phyloP scores from a whole-genome alignment of 2,113 vertebrate genomes.

The Vireo altiloquus region DNA sequence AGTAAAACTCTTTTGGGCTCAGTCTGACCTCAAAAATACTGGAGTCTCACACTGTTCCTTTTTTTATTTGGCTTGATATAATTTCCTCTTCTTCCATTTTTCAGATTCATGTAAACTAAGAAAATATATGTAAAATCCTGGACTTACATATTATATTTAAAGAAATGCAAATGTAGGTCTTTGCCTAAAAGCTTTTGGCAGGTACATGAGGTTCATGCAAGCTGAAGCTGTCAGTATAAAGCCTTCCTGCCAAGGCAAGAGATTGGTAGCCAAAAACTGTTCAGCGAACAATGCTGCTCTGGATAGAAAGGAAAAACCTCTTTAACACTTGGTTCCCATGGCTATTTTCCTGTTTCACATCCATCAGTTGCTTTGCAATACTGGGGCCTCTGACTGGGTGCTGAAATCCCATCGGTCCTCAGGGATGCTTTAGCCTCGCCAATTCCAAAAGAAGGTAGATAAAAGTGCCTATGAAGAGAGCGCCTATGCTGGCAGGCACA shows the following conservation, averaged over 20 bases:
- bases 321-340: not conserved
- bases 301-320: not conserved
- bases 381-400: not conserved
- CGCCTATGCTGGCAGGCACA: not conserved
- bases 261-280: not conserved
- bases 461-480: not conserved
- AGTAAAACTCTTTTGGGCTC: not conserved
- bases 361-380: not conserved
- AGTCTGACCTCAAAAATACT: not conserved
- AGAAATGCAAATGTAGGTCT: slow-evolving; percentile 6
- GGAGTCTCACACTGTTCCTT: not conserved
- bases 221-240: slow-evolving; percentile 19
- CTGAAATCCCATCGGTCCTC: not conserved
- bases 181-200: slow-evolving; percentile 48
- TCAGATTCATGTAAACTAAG: not conserved
- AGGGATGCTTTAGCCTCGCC: not conserved
- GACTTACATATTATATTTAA: slow-evolving; percentile 16
- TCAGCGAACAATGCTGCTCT: not conserved
- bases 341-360: not conserved
- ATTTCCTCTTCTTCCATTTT: not conserved
- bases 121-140: not conserved
- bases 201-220: slow-evolving; percentile 20
- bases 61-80: not conserved
- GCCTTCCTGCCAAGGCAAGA: not conserved
- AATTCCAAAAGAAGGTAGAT: not conserved